Base-by-base conservation (phyloP, 2,888 invertebrate genomes). In the Microctonus aethiopoides region DNA sequence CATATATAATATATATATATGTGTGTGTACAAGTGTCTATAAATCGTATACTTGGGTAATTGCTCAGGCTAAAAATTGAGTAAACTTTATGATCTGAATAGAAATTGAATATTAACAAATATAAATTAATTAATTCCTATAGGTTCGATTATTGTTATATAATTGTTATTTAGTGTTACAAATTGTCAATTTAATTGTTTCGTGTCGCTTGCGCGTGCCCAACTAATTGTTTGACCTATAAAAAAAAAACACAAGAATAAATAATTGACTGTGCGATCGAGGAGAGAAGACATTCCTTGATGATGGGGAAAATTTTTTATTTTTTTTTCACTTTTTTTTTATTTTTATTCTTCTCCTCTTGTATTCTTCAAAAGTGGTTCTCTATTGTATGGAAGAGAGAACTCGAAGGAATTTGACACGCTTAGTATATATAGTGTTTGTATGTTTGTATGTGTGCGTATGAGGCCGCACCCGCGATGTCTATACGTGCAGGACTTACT, bases 401-500 rank as follows among this genome's bases (percentile, higher is more conserved):
- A 59, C 67, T 61, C 65, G 57, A 26, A 41, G 63, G 36, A 63
- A 39, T 63, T 51, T 51, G 29, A 63, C 51, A 29, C 34, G 39
- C 16, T 9, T 7, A 51, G 16, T 10, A 11, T 59, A 41, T 41
- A 41, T 13, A 41, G 36, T 26, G 67, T 67, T 67, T 67, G 67
- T 70, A 11, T 13, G 54, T 11, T 41, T 56, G 29, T 46, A 64
- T 57, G 64, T 67, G 64, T 70, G 63, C 59, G 16, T 24, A 60
- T 65, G 68, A 56, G 68, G 65, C 70, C 68, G 72, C 71, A 68
- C 73, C 67, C 52, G 56, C 54, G 59, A 64, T 39, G 57, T 62
- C 36, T 71, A 71, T 72, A 59, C 68, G 62, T 63, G n/a, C n/a
- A n/a, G 29, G n/a, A n/a, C 71, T 70, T 70, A 39, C 75, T 74